phyloP scores from a whole-genome alignment of 2,888 invertebrate species.

The Drosophila siamana region DNA sequence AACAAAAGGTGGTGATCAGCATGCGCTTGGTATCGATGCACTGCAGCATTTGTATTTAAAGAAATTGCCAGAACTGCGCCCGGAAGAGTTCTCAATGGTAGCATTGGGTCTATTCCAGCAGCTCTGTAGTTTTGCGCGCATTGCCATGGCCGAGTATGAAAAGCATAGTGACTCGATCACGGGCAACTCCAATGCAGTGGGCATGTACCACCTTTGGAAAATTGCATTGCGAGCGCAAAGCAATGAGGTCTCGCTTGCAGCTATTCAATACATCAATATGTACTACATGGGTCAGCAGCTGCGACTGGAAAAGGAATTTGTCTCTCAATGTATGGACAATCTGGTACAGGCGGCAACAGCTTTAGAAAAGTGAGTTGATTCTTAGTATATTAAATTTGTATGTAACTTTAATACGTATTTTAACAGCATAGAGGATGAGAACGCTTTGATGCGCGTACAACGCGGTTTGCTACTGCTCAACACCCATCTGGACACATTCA shows the following conservation, averaged over 20 bases:
- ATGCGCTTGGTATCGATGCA: conserved; percentile 95
- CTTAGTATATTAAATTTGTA: neutral
- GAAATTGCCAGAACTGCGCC: conserved; percentile 94
- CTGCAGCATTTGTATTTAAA: conserved; percentile 94
- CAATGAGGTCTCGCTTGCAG: conserved; percentile 97
- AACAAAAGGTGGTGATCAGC: conserved; percentile 95
- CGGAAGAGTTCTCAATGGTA: conserved; percentile 96
- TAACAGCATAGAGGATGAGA: conserved; percentile 87
- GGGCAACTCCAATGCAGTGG: conserved; percentile 88
- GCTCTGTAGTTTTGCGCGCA: conserved; percentile 93
- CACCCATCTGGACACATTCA: conserved; percentile 97
- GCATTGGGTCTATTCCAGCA: conserved; percentile 96
- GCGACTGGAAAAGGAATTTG: conserved; percentile 96
- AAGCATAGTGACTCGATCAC: conserved; percentile 83
- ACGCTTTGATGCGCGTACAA: conserved; percentile 95
- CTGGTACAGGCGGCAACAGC: conserved; percentile 93
- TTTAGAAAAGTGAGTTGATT: conserved; percentile 85
- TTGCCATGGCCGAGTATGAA: conserved; percentile 90
- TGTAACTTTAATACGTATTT: neutral
- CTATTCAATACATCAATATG: conserved; percentile 96
- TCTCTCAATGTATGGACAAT: conserved; percentile 96
- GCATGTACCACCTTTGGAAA: conserved; percentile 97
- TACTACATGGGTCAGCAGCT: conserved; percentile 97
- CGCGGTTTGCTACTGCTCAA: conserved; percentile 94
- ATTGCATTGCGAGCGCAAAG: conserved; percentile 95